Evolutionary conservation across 2,797 vertebrate species (phyloP), one percentile per base, ranked within the genome.

Genomic region (Amazona finschi): DNA sequence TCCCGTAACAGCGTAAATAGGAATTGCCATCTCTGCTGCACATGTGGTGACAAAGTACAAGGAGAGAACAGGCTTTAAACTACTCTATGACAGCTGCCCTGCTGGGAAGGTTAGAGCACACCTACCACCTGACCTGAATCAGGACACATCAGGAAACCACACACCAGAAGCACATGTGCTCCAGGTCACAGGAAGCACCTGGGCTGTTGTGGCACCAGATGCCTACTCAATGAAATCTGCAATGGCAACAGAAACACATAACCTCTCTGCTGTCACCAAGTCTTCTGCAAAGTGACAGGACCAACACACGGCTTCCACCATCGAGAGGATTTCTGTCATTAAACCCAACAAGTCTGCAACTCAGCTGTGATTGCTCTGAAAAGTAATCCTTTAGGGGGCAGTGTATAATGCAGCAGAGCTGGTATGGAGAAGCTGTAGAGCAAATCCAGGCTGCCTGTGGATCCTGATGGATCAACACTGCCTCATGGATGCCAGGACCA

Each of bases 141-240:
- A 84, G 53, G 75, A 75, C 58, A 75, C 57, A 55, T 31, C 78
- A 93, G 90, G 95, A 93, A 94, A 91, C 79, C 85, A 73, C 87
- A 53, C 50, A 62, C 12, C 76, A 89, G 72, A 61, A 93, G 79
- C 25, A 44, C 90, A 58, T 21, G 21, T 78, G 73, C 93, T 78
- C 62, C 91, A 86, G 92, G 85, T 49, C 89, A 89, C 70, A 83
- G 95, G 94, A 96, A 94, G 76, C 92, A 92, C 92, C 93, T 91
- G 91, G 4, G 33, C 66, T 74, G 67, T 65, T 19, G 79, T n/a
- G 87, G 65, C 79, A 84, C 85, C 66, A 91, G 62, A 80, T 93
- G 70, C 62, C 93, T 39, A 38, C 70, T 95, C 88, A 27, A 9
- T 28, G 36, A 55, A 62, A 39, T 75, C 66, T 86, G 62, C 82